phyloP scores from a whole-genome alignment of 2,797 vertebrate genomes.

The Smutsia temminckii region DNA sequence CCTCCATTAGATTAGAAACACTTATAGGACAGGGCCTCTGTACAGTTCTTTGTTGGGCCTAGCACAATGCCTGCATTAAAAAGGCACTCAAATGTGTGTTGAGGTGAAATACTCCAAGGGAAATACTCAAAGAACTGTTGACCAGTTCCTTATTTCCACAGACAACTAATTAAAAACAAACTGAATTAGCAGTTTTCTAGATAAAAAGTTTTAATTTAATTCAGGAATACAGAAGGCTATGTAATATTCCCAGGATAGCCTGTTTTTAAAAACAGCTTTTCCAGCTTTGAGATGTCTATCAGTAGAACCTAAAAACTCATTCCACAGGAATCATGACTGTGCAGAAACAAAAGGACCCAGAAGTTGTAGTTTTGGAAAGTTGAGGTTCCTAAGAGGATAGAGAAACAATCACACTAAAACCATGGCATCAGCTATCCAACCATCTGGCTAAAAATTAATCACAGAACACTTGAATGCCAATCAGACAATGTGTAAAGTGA shows the following conservation, averaged over 20 bases:
- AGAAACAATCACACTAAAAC: not conserved
- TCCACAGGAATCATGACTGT: not conserved
- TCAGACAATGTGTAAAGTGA: not conserved
- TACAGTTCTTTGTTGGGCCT: not conserved
- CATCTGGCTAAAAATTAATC: not conserved
- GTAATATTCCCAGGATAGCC: not conserved
- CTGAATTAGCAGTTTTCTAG: not conserved
- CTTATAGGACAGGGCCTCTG: not conserved
- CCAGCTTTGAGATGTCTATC: not conserved
- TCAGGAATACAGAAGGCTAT: not conserved
- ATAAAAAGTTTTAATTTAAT: conserved; percentile 21
- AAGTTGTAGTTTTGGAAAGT: not conserved
- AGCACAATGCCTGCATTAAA: not conserved
- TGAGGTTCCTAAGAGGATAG: not conserved
- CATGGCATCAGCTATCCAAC: not conserved
- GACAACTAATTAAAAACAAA: not conserved
- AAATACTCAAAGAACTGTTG: not conserved
- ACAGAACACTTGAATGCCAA: not conserved
- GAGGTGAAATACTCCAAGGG: not conserved
- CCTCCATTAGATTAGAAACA: not conserved
- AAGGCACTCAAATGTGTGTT: not conserved
- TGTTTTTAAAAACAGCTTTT: not conserved
- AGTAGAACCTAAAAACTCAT: not conserved
- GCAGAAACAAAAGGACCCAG: not conserved
- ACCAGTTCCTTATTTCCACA: not conserved